Evolutionary conservation across 2,797 vertebrate species (phyloP), one percentile per base, ranked within the genome.

Genomic region (Melanotaenia trifasciata): DNA sequence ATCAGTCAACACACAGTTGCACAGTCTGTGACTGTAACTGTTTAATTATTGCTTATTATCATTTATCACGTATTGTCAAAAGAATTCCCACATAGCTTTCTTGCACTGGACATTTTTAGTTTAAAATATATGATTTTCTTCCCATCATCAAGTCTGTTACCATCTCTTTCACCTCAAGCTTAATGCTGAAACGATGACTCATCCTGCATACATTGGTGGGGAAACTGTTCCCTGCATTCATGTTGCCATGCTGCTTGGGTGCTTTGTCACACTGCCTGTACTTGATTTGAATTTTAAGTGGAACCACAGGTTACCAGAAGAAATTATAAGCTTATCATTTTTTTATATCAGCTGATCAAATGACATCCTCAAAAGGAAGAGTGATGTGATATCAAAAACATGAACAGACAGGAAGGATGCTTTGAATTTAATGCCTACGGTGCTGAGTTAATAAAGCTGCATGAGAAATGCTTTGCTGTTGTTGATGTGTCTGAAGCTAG

Each of bases 221-320:
- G 58, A 65, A 74, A 64, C 40, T 43, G 62, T 56, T 61, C 61
- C 70, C 51, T 58, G 45, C 40, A 18, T 64, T 28, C 12, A 2
- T 32, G 20, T 72, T 76, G 47, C 61, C 58, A 84, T 66, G 64
- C 65, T 61, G 66, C 67, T 59, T 57, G 1, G 57, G 54, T 58
- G 53, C 60, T 68, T 58, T 73, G 68, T 61, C 69, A 50, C 70
- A 47, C 36, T 68, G 61, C 40, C 59, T 74, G 61, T 36, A 30
- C 72, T 6, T 12, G 26, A 58, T 81, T 75, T 81, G 74, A 60
- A 84, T 89, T 78, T 77, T 58, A 76, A 75, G 70, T 51, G 77
- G 67, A 72, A 18, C 35, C 12, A 47, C 45, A n/a, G 20, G 18
- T n/a, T 47, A 47, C 45, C 45, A 47, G 20, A 47, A 47, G 20